phyloP scores from a whole-genome alignment of 2,797 vertebrate species.

The Acipenser ruthenus region DNA sequence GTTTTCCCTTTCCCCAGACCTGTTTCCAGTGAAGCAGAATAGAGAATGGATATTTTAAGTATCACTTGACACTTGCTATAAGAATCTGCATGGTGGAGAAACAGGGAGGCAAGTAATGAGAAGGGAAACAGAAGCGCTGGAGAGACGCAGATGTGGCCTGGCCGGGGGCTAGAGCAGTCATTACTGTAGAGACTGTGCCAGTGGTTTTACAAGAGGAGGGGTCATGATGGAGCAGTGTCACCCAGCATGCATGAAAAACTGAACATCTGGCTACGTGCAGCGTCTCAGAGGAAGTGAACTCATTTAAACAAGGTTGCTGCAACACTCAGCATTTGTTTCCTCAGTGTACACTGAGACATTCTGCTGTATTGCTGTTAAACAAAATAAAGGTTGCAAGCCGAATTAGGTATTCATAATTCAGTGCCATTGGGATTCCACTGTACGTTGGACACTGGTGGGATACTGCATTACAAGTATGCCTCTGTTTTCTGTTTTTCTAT shows the following conservation, averaged over 20 bases:
- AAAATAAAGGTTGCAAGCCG: conserved; percentile 52
- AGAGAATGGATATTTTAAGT: conserved; percentile 45
- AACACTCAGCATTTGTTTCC: conserved; percentile 40
- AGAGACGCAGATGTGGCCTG: conserved; percentile 57
- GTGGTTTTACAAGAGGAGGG: conserved; percentile 39
- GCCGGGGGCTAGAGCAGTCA: conserved; percentile 65
- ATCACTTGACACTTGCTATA: conserved; percentile 56
- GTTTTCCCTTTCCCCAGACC: background rate
- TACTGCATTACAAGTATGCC: too few relatives aligned
- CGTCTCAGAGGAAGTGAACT: conserved; percentile 60
- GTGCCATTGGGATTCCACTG: background rate
- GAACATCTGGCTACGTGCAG: conserved; percentile 61
- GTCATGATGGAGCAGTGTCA: conserved; percentile 30
- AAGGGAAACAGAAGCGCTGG: conserved; percentile 43
- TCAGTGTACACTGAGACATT: conserved; percentile 52
- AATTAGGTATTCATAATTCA: conserved; percentile 39
- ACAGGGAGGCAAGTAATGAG: conserved; percentile 45
- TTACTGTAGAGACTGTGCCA: conserved; percentile 63
- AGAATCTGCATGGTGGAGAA: conserved; percentile 45
- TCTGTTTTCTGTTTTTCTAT: too few relatives aligned
- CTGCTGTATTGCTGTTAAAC: conserved; percentile 44
- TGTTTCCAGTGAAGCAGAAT: background rate
- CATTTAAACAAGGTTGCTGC: conserved; percentile 49
- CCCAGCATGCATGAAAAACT: conserved; percentile 45
- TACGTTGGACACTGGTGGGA: too few relatives aligned